A percentile compares a stretch with the other conserved stretches of the same genome.
Conservation (phyloP, 2,113 vertebrate species). For the Cyprinodon variegatus region DNA sequence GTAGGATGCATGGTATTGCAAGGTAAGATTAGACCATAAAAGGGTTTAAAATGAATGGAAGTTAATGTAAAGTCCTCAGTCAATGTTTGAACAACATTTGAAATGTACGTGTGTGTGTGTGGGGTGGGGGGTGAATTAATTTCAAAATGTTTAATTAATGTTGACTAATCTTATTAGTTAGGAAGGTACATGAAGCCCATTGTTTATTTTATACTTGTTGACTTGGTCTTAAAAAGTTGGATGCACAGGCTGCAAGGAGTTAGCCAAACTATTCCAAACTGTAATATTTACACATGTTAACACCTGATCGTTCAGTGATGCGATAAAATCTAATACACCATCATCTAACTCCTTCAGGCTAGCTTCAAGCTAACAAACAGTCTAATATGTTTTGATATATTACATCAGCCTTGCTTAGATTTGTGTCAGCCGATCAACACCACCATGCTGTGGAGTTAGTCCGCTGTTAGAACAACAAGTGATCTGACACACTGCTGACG, state of each 20-base stretch:
- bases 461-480: neutral
- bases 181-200: neutral
- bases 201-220: neutral
- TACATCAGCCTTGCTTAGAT: slow-evolving; percentile 1
- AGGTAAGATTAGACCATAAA: too few relatives aligned
- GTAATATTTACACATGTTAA: neutral
- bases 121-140: neutral
- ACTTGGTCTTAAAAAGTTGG: neutral
- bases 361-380: neutral
- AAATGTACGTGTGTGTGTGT: neutral
- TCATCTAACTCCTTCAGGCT: neutral
- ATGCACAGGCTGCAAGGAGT: neutral
- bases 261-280: neutral
- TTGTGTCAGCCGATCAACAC: neutral
- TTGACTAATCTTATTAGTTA: neutral
- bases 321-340: neutral
- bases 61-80: too few relatives aligned
- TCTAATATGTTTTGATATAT: slow-evolving; percentile 1
- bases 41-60: too few relatives aligned
- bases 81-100: too few relatives aligned
- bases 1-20: too few relatives aligned
- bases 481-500: neutral
- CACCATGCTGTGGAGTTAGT: neutral
- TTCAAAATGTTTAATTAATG: neutral
- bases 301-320: neutral